Base-by-base conservation (phyloP, 2,888 invertebrate genomes). In the Lepidocyrtoides sp. region DNA sequence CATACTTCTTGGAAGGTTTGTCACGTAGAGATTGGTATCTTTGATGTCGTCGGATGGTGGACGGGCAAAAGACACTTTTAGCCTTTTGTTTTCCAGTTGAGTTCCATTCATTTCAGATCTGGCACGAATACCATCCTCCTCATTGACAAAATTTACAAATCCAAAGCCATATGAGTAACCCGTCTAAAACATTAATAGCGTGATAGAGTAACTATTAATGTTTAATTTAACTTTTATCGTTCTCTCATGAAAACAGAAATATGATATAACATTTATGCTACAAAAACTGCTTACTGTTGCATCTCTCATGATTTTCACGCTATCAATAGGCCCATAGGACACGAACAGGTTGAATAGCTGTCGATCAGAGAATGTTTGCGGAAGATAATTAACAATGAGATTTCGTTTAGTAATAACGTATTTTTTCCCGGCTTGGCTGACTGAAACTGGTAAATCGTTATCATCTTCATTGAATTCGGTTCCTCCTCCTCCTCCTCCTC, bases 161-260 rank as follows among this genome's bases (percentile, higher is more conserved):
- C 98, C 99, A 95, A 98, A 99, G 60, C 99, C 99, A 95, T 98
- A 99, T 95, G 98, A 98, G 96, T 99, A 99, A 77, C 98, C 98
- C 95, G 98, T 98, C 96, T 98, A 96, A 88, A 93, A 69, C n/a
- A n/a, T n/a, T 41, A 7, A 36, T 36, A 36, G 7, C 36, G 36
- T n/a, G n/a, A 26, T 23, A 69, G n/a, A 8, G n/a, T 29, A 29
- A 69, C 20, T 36, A 10, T 2, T 69, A 41, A 23, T 32, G 32
- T 66, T n/a, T 66, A 1, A 14, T 17, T 29, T 29, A 8, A 5
- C n/a, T 1, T 48, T 48, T 8, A 41, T 41, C 4, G 8, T 7
- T 41, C n/a, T 41, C 41, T 7, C 41, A 8, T 4, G 8, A 41
- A 41, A 41, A 41, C 41, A 41, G 41, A 41, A 66, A 32, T 29